Evolutionary conservation across 2,888 invertebrate genomes (phyloP), one percentile per base, ranked within the genome.

Genomic region (Ashinkailepas kermadecensis): DNA sequence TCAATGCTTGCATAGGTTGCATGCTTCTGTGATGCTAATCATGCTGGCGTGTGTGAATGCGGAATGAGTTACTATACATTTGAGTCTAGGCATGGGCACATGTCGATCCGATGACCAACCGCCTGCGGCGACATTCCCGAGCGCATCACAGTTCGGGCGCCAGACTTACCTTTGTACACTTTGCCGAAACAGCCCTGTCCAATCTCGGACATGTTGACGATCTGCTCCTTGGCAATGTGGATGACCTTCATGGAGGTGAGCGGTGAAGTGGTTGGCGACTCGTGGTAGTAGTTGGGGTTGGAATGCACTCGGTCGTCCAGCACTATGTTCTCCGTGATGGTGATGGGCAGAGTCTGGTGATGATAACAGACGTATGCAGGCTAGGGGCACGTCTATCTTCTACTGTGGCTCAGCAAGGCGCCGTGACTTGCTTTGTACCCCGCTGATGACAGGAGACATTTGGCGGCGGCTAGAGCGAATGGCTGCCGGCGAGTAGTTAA

Each of bases 121-220:
- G 39, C 39, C 39, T 39, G 39, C 39, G 39, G 39, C 39, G 39
- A 39, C 4, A 39, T 39, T 39, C 39, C 39, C 39, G 39, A 39
- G 39, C 4, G 4, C 39, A 39, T 39, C 39, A 4, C 39, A 1
- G 39, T 39, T 39, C 39, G 39, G 39, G 39, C 39, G 39, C 39
- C 39, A 39, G 39, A 84, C 86, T 85, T 87, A 94, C 95, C 95
- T 92, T 93, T 94, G 86, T 91, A 94, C 78, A 95, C 95, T 88
- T 94, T 94, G 59, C 95, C 95, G 86, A 95, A 95, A 86, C 94
- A 95, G 1, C 95, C 95, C 87, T 95, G 94, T 4, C 95, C 95
- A 81, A 95, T 93, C 86, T 93, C 93, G 85, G 93, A 91, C 9
- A 92, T 87, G 87, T 93, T 92, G 18, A 90, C 89, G 56, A 95